These are phyloP conservation scores for Exocentrus adspersus DNA, from an alignment of 2,888 invertebrate genomes.

Conservation along the genomic window DNA sequence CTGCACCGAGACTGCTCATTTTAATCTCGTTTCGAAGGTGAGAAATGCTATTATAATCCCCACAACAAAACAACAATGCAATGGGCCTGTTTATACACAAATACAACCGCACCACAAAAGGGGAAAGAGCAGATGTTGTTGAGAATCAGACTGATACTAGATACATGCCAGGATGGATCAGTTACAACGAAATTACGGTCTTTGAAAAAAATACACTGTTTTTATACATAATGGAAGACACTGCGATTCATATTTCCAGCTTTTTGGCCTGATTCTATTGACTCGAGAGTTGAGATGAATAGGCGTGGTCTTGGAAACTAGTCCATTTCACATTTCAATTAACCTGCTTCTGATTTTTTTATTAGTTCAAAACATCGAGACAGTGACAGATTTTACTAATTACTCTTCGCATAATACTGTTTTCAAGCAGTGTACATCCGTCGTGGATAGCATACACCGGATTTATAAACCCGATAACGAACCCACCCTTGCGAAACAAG, in stretches of 20 bases:
- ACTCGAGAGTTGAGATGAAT: too few species aligned
- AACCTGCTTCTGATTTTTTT: too few species aligned
- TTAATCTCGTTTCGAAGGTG: constrained; percentile 51
- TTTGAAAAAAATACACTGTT: neutral
- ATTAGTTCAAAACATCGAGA: too few species aligned
- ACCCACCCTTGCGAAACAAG: constrained; percentile 24
- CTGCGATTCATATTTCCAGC: too few species aligned
- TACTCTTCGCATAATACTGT: too few species aligned
- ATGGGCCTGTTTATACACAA: constrained; percentile 18
- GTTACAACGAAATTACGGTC: neutral
- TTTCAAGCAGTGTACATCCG: too few species aligned
- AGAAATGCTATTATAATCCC: constrained; percentile 48
- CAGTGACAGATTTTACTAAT: too few species aligned
- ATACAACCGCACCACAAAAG: constrained; percentile 12
- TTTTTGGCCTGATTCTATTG: too few species aligned
- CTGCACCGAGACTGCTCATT: constrained; percentile 47
- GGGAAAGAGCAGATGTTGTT: constrained; percentile 12
- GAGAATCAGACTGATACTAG: constrained; percentile 1
- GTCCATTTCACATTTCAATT: too few species aligned
- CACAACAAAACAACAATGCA: constrained; percentile 37
- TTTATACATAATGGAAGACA: too few species aligned
- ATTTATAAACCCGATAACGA: constrained; percentile 21
- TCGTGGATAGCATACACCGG: too few species aligned
- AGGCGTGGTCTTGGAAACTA: too few species aligned
- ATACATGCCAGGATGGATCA: neutral